Evolutionary conservation across 1,140 invertebrate genomes (phyloP).

Genomic region (Achroia grisella): DNA sequence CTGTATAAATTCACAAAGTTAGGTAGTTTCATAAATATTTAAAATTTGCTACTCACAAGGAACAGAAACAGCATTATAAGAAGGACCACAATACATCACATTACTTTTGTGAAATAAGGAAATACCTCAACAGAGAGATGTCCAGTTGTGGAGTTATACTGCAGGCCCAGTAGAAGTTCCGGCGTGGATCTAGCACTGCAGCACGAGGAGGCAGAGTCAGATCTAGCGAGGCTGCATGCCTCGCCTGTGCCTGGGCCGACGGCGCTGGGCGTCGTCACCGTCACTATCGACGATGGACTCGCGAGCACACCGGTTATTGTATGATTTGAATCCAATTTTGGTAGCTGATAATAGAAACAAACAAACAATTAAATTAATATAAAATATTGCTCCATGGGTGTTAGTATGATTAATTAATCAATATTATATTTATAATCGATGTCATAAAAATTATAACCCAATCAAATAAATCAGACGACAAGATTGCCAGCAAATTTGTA

Average conservation of each 20-base stretch:
- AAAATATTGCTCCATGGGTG: too few species aligned
- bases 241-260: conserved; percentile 65
- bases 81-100: too few species aligned
- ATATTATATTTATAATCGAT: too few species aligned
- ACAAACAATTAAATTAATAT: too few species aligned
- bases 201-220: conserved; percentile 93
- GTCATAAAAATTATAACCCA: too few species aligned
- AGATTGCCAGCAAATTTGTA: too few species aligned
- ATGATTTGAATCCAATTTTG: conserved; percentile 41
- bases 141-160: conserved; percentile 95
- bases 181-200: conserved; percentile 92
- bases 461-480: too few species aligned
- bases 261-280: conserved; percentile 22
- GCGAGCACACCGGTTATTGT: conserved; percentile 46
- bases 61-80: too few species aligned
- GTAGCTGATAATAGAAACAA: conserved; percentile 19
- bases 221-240: conserved; percentile 86
- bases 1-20: too few species aligned
- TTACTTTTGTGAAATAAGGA: neutral
- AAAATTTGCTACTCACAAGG: too few species aligned
- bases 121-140: conserved; percentile 88
- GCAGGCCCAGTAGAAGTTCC: conserved; percentile 91
- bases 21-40: too few species aligned
- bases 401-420: too few species aligned
- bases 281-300: conserved; percentile 40